These are phyloP conservation scores for Choreutis nemorana DNA, from an alignment of 2,888 invertebrate species.

Conservation along the genomic window DNA sequence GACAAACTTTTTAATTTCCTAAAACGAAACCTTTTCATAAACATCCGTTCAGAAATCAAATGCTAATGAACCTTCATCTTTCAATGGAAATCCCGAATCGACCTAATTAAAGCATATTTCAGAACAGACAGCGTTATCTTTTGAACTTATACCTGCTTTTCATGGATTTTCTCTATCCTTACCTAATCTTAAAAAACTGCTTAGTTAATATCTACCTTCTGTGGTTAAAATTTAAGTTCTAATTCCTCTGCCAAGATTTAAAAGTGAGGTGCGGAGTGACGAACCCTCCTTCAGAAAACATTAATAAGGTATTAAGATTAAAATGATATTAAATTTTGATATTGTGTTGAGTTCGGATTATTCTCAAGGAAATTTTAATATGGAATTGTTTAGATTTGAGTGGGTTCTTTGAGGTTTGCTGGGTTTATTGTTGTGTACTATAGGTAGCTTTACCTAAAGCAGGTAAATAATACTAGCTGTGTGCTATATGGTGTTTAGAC, in stretches of 20 bases:
- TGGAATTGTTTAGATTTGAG: conserved; percentile 43
- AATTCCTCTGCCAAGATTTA: conserved; percentile 8
- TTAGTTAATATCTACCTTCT: conserved; percentile 13
- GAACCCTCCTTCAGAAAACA: conserved; percentile 48
- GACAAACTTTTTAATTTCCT: too few species aligned
- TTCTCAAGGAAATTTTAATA: conserved; percentile 56
- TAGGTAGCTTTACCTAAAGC: too few species aligned
- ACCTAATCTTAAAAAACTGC: conserved; percentile 17
- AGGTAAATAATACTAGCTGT: too few species aligned
- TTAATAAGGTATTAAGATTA: conserved; percentile 67
- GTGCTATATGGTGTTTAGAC: too few species aligned
- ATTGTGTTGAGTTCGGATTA: conserved; percentile 65
- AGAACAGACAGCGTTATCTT: conserved; percentile 48
- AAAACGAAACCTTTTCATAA: too few species aligned
- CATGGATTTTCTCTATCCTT: conserved; percentile 25
- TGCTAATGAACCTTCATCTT: conserved; percentile 13
- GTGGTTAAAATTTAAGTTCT: conserved; percentile 7
- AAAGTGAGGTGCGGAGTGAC: conserved; percentile 22
- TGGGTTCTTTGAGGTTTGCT: conserved; percentile 11
- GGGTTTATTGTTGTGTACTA: too few species aligned
- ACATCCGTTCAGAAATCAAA: too few species aligned
- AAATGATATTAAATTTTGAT: conserved; percentile 67
- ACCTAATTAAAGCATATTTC: conserved; percentile 50
- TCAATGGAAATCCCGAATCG: conserved; percentile 29
- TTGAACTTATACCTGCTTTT: conserved; percentile 58